These are phyloP conservation scores for Carpatolechia fugitivella DNA, from an alignment of 2,888 invertebrate genomes.

Conservation along the genomic window DNA sequence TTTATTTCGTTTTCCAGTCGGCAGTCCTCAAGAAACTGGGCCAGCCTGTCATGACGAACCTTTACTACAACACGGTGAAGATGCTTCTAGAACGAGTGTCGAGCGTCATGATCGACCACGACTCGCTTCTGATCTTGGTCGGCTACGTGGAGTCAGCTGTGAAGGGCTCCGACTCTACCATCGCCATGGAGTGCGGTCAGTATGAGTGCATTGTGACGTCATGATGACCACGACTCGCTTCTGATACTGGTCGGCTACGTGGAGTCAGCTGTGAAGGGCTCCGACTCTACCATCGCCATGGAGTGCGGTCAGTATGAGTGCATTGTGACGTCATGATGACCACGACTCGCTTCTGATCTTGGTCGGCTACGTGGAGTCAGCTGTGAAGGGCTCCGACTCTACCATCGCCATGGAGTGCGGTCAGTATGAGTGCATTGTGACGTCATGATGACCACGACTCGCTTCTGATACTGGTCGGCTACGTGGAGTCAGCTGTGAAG, in stretches of 20 bases:
- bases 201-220: background rate
- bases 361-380: conserved; percentile 83
- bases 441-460: conserved; percentile 95
- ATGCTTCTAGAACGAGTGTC: conserved; percentile 96
- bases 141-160: conserved; percentile 85
- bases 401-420: conserved; percentile 68
- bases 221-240: conserved; percentile 93
- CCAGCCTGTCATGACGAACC: conserved; percentile 95
- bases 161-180: conserved; percentile 60
- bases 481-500: conserved; percentile 85
- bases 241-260: conserved; percentile 82
- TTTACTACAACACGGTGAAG: conserved; percentile 97
- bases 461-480: conserved; percentile 84
- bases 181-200: conserved; percentile 66
- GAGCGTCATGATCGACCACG: conserved; percentile 97
- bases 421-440: conserved; percentile 24
- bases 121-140: conserved; percentile 87
- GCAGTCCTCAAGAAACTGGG: conserved; percentile 94
- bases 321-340: no score
- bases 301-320: conserved; percentile 51
- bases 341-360: conserved; percentile 89
- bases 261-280: conserved; percentile 84
- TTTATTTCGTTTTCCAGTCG: conserved; percentile 82
- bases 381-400: conserved; percentile 76
- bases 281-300: conserved; percentile 59